These are phyloP conservation scores for Palythoa heliodiscus DNA, from an alignment of 92 coral and sea anemone species.

Conservation along the genomic window DNA sequence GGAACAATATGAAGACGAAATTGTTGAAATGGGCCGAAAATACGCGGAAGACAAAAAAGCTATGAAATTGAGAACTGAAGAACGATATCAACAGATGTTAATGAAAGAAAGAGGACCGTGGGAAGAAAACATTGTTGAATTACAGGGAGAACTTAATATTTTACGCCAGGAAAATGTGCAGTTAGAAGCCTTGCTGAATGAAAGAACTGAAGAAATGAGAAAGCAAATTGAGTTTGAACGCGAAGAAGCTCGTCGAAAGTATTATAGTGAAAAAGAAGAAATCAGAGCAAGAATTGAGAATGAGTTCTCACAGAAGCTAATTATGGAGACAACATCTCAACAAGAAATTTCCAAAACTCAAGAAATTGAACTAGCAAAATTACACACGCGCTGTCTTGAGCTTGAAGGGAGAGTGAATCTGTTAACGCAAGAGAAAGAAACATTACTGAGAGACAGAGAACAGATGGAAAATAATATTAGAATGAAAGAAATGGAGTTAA, in stretches of 20 bases:
- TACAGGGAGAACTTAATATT: slow-evolving; percentile 68
- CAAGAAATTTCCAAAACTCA: slow-evolving; percentile 64
- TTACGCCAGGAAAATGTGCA: slow-evolving; percentile 86
- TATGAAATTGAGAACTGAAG: slow-evolving; percentile 75
- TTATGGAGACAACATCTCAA: slow-evolving; percentile 53
- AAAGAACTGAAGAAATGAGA: slow-evolving; percentile 76
- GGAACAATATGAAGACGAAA: slow-evolving; percentile 86
- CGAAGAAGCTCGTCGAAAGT: slow-evolving; percentile 64
- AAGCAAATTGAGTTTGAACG: slow-evolving; percentile 76
- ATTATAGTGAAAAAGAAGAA: slow-evolving; percentile 67
- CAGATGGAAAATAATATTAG: slow-evolving; percentile 68
- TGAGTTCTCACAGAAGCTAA: slow-evolving; percentile 72
- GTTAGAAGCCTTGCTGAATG: slow-evolving; percentile 65
- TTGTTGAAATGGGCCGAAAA: slow-evolving; percentile 76
- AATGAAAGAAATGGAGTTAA: slow-evolving; percentile 53
- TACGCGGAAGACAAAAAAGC: slow-evolving; percentile 77
- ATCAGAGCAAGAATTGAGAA: slow-evolving; percentile 70
- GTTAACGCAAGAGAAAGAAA: slow-evolving; percentile 68
- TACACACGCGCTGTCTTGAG: slow-evolving; percentile 68
- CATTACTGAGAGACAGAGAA: slow-evolving; percentile 66
- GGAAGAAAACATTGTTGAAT: slow-evolving; percentile 73
- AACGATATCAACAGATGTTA: slow-evolving; percentile 69
- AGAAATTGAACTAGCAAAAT: slow-evolving; percentile 60
- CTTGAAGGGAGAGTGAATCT: slow-evolving; percentile 51
- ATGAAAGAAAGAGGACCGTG: slow-evolving; percentile 67